Conservation (phyloP, 2,797 vertebrate genomes). For the Carcharodon carcharias region DNA sequence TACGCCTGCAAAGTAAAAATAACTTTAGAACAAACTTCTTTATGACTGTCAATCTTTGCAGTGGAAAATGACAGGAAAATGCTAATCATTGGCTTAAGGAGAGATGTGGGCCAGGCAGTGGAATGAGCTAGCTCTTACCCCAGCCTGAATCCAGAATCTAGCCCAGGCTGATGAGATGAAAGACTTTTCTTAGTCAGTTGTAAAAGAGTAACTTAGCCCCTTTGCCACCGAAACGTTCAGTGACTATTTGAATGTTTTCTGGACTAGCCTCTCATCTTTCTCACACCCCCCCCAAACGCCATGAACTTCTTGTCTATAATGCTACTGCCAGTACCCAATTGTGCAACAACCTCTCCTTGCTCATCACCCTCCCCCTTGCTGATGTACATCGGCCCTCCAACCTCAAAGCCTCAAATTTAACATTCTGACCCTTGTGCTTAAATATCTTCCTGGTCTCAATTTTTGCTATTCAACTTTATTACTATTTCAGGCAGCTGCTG, state of each 20-base stretch:
- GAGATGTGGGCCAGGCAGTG: neutral
- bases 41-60: neutral
- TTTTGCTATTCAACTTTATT: neutral
- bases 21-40: neutral
- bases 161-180: neutral
- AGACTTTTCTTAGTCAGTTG: neutral
- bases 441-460: neutral
- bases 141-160: neutral
- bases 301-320: neutral
- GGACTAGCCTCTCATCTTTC: neutral
- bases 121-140: neutral
- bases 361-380: neutral
- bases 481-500: constrained; percentile 43
- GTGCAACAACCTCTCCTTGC: neutral
- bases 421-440: neutral
- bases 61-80: neutral
- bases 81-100: neutral
- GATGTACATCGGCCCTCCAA: neutral
- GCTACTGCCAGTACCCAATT: neutral
- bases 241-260: neutral
- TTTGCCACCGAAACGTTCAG: neutral
- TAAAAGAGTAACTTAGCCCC: neutral
- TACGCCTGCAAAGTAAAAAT: neutral
- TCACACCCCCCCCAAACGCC: neutral
- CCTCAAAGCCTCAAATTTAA: neutral